Percentiles rank a stretch among this genome's conserved stretches.
Conservation (phyloP, 2,888 invertebrate species). For the Sericinus montela region DNA sequence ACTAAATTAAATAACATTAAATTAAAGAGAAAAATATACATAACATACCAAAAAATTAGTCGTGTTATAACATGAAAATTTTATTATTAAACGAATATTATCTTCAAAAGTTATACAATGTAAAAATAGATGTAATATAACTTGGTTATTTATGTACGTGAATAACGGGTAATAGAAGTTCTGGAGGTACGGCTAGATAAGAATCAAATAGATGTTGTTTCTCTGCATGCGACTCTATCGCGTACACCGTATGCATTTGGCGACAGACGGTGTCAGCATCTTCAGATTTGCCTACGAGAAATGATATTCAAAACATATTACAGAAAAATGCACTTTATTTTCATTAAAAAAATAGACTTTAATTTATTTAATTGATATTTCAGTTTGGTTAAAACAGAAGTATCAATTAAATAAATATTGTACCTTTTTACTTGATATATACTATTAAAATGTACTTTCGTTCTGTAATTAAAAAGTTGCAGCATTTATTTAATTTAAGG, state of each 20-base stretch:
- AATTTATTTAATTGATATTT: too few species aligned
- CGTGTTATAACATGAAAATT: too few species aligned
- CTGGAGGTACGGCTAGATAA: slow-evolving; percentile 53
- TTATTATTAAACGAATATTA: too few species aligned
- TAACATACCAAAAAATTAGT: too few species aligned
- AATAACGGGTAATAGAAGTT: slow-evolving; percentile 32
- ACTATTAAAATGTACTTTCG: not conserved
- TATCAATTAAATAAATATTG: too few species aligned
- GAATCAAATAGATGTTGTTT: slow-evolving; percentile 79
- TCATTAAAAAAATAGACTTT: too few species aligned
- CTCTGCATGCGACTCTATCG: slow-evolving; percentile 64
- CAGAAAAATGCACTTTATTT: not conserved
- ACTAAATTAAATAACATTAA: too few species aligned
- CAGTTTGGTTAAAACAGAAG: too few species aligned
- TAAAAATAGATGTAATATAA: too few species aligned
- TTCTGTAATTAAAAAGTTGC: slow-evolving; percentile 17
- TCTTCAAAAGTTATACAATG: too few species aligned
- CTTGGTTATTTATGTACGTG: slow-evolving; percentile 8
- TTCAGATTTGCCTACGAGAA: slow-evolving; percentile 59
- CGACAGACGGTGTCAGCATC: slow-evolving; percentile 56
- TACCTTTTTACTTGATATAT: too few species aligned
- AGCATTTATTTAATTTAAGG: slow-evolving; percentile 37
- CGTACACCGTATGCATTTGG: slow-evolving; percentile 65
- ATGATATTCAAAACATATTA: slow-evolving; percentile 29
- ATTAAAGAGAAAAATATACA: too few species aligned